Evolutionary conservation across 2,113 vertebrate species (phyloP).

Genomic region (Isichthys henryi): DNA sequence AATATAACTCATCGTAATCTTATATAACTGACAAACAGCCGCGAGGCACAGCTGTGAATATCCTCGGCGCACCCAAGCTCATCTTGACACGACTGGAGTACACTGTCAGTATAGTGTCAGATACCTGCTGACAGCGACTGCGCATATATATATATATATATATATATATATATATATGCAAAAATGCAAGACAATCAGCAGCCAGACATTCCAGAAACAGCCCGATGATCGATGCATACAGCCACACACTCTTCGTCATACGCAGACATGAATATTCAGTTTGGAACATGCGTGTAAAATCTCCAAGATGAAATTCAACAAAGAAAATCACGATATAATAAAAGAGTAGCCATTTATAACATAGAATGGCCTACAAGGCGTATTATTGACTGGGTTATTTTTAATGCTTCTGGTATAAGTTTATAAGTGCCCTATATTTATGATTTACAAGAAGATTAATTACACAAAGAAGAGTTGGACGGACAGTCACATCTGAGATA

Average conservation of each 20-base stretch:
- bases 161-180: neutral
- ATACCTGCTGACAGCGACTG: neutral
- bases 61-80: neutral
- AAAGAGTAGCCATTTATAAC: neutral
- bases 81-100: neutral
- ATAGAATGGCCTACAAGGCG: neutral
- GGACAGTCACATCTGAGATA: constrained; percentile 21
- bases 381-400: neutral
- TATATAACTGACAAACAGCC: neutral
- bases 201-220: neutral
- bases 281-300: neutral
- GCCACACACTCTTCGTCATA: neutral
- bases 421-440: constrained; percentile 15
- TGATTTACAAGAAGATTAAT: constrained; percentile 26
- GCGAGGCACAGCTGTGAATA: neutral
- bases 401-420: neutral
- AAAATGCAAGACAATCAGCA: neutral
- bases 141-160: neutral
- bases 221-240: neutral
- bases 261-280: neutral
- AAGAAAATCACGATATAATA: neutral
- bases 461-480: constrained; percentile 23
- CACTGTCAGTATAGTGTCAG: neutral
- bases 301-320: neutral
- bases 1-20: neutral